Conservation (phyloP, 2,113 vertebrate genomes). For the Ameiurus melas region DNA sequence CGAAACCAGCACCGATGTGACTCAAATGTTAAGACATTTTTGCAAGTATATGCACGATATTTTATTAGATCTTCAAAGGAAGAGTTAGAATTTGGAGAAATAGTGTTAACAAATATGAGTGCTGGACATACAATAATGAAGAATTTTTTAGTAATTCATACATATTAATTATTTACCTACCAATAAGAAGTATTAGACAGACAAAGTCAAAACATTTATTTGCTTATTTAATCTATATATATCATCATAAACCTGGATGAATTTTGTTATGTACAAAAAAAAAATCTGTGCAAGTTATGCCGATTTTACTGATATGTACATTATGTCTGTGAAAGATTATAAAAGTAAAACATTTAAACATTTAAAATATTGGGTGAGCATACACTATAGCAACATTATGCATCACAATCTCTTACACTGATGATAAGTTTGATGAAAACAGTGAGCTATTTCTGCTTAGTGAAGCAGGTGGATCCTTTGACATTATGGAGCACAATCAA, state of each 20-base stretch:
- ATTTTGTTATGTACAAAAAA: too few relatives aligned
- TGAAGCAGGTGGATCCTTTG: neutral
- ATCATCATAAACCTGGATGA: neutral
- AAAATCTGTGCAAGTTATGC: neutral
- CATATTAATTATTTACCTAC: neutral
- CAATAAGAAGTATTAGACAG: neutral
- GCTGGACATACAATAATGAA: neutral
- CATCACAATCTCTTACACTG: neutral
- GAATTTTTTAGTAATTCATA: neutral
- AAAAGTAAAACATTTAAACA: neutral
- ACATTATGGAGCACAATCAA: constrained; percentile 15
- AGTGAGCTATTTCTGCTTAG: neutral
- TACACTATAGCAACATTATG: neutral
- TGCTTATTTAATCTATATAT: too few relatives aligned
- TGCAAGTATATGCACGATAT: neutral
- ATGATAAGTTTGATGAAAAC: neutral
- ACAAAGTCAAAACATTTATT: neutral
- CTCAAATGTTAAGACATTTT: neutral
- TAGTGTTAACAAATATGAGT: neutral
- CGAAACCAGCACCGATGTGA: too few relatives aligned
- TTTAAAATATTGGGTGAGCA: neutral
- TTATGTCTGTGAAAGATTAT: neutral
- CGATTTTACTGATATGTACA: neutral
- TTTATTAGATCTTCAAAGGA: neutral
- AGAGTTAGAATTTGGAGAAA: neutral